Evolutionary conservation across 2,797 vertebrate genomes (phyloP), one percentile per base, ranked within the genome.

Genomic region (Halcyon smyrnensis): DNA sequence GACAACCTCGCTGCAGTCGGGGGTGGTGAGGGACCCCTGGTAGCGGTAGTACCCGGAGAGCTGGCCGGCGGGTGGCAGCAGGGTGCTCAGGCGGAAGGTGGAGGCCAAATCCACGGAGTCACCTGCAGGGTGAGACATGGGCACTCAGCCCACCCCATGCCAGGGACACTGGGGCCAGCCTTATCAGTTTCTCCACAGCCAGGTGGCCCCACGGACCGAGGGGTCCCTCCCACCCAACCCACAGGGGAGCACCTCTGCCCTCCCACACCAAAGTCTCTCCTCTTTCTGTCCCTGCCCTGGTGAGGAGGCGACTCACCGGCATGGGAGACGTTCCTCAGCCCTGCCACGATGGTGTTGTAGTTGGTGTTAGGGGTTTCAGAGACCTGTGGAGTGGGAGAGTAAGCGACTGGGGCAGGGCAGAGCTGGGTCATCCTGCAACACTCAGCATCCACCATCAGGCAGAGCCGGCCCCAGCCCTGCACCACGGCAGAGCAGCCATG

Each of bases 11-110:
- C 98, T 98, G 71, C 99, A 99, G 15, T 98, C 98, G 0, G 99
- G 99, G 1, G 98, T 99, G 93, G 99, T 99, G 91, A 99, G 98
- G 80, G 99, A 99, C 78, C 99, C 98, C 6, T 98, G 96, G 56
- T 99, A 99, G 78, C 98, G 97, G 93, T 98, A 99, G 96, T 98
- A 99, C 94, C 98, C 92, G 1, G 97, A 98, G 76, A 99, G 97
- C 36, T 84, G 97, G 28, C 86, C 34, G 4, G 94, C n/a, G 0
- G 0, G 62, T 0, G 98, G 99, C 81, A 99, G 97, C 23, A 99
- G 98, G 9, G 94, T 98, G 88, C 98, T 94, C 96, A 99, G 97
- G 0, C 98, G 98, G 91, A 99, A 99, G 2, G 99, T 98, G 83
- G 93, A 93, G 23, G 86, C 89, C 90, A 98, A 80, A 93, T 92